Conservation (phyloP, 1,140 invertebrate species). For the Apis laboriosa region DNA sequence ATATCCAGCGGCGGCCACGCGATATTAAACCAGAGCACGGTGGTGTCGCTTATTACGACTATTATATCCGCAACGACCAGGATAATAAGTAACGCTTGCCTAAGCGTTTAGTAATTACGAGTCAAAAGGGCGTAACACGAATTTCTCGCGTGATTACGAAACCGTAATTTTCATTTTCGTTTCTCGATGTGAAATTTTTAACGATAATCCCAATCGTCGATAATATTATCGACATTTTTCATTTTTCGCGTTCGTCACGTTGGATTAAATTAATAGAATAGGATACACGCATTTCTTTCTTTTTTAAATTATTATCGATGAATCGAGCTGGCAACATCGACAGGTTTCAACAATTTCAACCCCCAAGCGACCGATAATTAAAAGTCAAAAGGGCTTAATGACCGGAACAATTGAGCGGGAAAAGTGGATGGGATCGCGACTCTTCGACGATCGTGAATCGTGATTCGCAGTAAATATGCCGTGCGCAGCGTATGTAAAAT, state of each 20-base stretch:
- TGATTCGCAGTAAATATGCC: slow-evolving; percentile 21
- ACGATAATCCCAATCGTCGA: too few species aligned
- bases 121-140: not conserved
- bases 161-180: too few species aligned
- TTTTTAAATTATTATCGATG: not conserved
- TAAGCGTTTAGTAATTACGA: not conserved
- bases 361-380: not conserved
- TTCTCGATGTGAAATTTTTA: too few species aligned
- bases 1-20: not conserved
- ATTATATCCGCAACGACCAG: not conserved
- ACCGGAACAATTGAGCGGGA: not conserved
- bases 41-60: not conserved
- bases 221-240: too few species aligned
- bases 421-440: not conserved
- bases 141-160: not conserved
- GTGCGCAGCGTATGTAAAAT: slow-evolving; percentile 2
- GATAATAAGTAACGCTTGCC: slow-evolving; percentile 7
- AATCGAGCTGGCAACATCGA: not conserved
- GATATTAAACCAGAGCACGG: not conserved
- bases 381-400: not conserved
- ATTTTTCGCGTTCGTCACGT: too few species aligned
- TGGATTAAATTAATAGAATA: too few species aligned
- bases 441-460: not conserved
- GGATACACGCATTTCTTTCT: too few species aligned
- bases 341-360: not conserved